These are phyloP conservation scores for Ailurus styani DNA, from an alignment of 2,113 vertebrate species.

Conservation along the genomic window DNA sequence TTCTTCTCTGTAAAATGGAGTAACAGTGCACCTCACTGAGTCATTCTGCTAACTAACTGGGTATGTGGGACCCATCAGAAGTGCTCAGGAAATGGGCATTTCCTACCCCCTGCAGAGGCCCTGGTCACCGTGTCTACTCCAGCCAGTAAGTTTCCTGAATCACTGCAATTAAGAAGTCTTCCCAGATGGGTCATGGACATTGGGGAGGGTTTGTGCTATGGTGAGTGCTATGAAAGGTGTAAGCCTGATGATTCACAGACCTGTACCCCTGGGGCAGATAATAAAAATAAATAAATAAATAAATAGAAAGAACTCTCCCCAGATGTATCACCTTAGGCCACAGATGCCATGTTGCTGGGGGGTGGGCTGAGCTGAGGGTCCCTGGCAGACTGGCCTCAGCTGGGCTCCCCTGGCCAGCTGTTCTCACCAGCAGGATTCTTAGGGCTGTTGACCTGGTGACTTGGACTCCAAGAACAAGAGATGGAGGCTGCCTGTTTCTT, in stretches of 20 bases:
- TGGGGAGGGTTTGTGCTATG: no score
- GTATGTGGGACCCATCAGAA: accelerated
- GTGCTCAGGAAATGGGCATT: background rate
- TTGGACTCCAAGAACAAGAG: background rate
- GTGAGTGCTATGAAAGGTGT: no score
- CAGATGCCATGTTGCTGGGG: background rate
- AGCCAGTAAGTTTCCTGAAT: background rate
- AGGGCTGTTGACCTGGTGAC: background rate
- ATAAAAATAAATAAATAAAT: no score
- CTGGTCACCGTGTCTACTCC: background rate
- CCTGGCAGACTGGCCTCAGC: background rate
- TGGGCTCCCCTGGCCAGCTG: accelerated
- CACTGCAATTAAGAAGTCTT: background rate
- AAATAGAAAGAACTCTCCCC: background rate
- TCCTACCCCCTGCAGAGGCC: background rate
- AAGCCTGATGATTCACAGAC: no score
- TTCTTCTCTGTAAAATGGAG: background rate
- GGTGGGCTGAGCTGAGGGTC: no score
- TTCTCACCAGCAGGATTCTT: no score
- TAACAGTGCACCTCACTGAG: background rate
- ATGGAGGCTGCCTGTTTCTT: background rate
- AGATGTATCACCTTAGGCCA: background rate
- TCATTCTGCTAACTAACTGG: background rate
- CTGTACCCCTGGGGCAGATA: no score
- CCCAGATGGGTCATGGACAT: no score